Evolutionary conservation across 2,797 vertebrate genomes (phyloP), one percentile per base, ranked within the genome.

Genomic region (Tamandua tetradactyla): DNA sequence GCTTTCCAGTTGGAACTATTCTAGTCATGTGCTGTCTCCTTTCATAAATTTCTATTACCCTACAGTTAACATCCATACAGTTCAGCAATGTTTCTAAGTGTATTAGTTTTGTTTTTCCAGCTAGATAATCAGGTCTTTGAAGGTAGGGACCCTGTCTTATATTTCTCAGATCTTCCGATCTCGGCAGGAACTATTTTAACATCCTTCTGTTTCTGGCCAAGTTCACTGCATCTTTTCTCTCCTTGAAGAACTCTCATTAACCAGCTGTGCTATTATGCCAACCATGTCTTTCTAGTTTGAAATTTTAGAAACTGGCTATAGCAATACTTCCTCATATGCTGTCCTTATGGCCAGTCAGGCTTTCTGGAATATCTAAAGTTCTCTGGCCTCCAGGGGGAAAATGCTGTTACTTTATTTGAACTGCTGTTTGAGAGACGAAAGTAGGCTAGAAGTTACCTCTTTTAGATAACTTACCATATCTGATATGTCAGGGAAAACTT

Each of bases 401-500:
- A 69, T 40, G 25, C 25, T 79, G 10, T n/a, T 69, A 72, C 9
- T 83, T 90, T 37, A 61, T 72, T 92, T 57, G 78, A 90, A 79
- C 17, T 72, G 32, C 11, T 91, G 35, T 66, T 71, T 62, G 35
- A 93, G 84, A 95, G 37, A 32, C 75, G 49, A 72, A 94, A 94
- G 78, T 20, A 95, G 9, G 49, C 52, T 89, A 76, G 75, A 88
- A n/a, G 35, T 32, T 55, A 62, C 1, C 13, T 64, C 44, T 80
- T 87, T 22, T n/a, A n/a, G 25, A 32, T 61, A n/a, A 5, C 15
- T 94, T 89, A 30, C 20, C 17, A 44, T 55, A 78, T 64, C 2
- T 20, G 5, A 55, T 55, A 61, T 10, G 32, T 89, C 55, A 92
- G 82, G n/a, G 12, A 88, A 87, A 94, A 22, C 44, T 52, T 49